These are phyloP conservation scores for Ceratoteleas bidentatus DNA, from an alignment of 1,140 invertebrate genomes.

Conservation along the genomic window DNA sequence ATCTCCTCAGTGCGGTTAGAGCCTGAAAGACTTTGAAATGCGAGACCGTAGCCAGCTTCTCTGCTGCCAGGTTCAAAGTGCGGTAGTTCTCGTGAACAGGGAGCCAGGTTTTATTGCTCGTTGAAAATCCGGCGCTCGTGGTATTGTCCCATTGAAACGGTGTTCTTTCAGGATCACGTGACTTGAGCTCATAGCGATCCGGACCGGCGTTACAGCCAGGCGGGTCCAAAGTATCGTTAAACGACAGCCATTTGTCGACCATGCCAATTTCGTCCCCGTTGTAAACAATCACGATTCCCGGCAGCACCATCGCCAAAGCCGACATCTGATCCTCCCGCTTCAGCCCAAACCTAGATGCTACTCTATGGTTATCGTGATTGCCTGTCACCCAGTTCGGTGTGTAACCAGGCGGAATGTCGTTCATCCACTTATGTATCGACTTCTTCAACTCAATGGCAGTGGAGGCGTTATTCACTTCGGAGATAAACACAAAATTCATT, in stretches of 20 bases:
- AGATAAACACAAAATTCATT: constrained; percentile 84
- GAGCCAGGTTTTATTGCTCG: constrained; percentile 83
- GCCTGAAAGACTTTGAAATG: constrained; percentile 81
- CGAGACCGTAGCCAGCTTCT: constrained; percentile 73
- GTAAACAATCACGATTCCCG: constrained; percentile 86
- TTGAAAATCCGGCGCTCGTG: constrained; percentile 75
- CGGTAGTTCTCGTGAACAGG: constrained; percentile 84
- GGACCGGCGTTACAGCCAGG: constrained; percentile 78
- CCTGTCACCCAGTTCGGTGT: constrained; percentile 80
- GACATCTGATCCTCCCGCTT: constrained; percentile 85
- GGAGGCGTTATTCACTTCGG: constrained; percentile 80
- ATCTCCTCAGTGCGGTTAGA: constrained; percentile 63
- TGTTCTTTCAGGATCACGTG: constrained; percentile 82
- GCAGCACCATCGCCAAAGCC: constrained; percentile 84
- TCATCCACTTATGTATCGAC: constrained; percentile 82
- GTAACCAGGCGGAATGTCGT: constrained; percentile 75
- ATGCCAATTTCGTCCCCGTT: constrained; percentile 91
- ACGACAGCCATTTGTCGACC: constrained; percentile 84
- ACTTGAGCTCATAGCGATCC: constrained; percentile 74
- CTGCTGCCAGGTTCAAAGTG: constrained; percentile 80
- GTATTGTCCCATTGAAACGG: constrained; percentile 57
- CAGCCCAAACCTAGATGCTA: constrained; percentile 84
- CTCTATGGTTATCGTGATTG: constrained; percentile 87
- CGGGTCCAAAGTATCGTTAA: constrained; percentile 81
- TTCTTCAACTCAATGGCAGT: constrained; percentile 82